Conservation (phyloP, 2,113 vertebrate species). For the Bambusicola thoracicus region DNA sequence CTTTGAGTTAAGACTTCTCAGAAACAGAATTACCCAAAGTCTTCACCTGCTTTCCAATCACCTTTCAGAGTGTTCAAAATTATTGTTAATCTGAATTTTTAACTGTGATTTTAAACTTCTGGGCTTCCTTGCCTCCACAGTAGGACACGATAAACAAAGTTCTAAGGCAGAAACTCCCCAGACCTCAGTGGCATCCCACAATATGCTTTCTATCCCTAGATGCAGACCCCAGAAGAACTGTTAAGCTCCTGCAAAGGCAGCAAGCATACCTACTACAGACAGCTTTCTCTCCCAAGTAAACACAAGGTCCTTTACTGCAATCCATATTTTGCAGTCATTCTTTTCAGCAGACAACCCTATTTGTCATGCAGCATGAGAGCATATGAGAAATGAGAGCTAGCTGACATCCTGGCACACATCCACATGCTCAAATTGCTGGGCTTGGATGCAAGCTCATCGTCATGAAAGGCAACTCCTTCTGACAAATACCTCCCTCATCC, state of each 20-base stretch:
- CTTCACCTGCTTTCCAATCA: not conserved
- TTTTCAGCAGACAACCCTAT: conserved; percentile 3
- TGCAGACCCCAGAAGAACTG: not conserved
- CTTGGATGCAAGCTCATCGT: not conserved
- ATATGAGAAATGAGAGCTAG: not conserved
- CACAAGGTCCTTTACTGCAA: not conserved
- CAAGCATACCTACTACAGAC: not conserved
- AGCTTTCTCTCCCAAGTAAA: not conserved
- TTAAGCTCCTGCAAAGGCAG: not conserved
- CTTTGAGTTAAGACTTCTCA: not conserved
- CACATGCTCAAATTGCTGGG: fast-evolving
- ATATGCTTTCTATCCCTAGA: not conserved
- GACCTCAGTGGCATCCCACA: not conserved
- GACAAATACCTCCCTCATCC: not conserved
- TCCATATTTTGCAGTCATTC: not conserved
- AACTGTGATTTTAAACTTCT: not conserved
- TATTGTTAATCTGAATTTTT: not conserved
- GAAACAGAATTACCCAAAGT: not conserved
- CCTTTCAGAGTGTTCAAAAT: not conserved
- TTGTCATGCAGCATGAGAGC: not conserved
- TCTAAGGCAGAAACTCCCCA: not conserved
- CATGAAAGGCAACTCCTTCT: not conserved
- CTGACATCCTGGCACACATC: not conserved
- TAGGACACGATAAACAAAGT: not conserved
- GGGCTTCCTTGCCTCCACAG: not conserved